Percentiles rank a stretch among this genome's conserved stretches.
Evolutionary conservation across 2,888 invertebrate genomes (phyloP).

Genomic region (Sphinx pinastri): DNA sequence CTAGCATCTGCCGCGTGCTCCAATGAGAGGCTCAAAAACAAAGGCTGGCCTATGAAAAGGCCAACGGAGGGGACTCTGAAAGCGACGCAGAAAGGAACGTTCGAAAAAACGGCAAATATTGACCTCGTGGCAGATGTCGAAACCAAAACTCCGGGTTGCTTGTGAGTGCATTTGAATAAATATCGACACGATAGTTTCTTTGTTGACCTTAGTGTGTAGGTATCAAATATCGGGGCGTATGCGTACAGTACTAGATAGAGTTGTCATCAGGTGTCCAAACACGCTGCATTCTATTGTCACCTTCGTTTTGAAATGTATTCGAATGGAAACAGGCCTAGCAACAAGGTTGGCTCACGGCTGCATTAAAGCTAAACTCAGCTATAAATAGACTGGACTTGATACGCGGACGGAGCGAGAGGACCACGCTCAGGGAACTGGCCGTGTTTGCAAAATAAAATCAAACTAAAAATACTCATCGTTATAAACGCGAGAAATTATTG

Average conservation of each 20-base stretch:
- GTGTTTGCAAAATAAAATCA: slow-evolving; percentile 47
- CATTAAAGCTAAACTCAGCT: slow-evolving; percentile 30
- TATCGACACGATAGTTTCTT: slow-evolving; percentile 74
- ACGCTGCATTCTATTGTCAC: slow-evolving; percentile 33
- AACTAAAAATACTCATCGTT: slow-evolving; percentile 56
- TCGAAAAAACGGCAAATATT: slow-evolving; percentile 77
- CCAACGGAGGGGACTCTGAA: slow-evolving; percentile 52
- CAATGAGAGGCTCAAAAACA: slow-evolving; percentile 44
- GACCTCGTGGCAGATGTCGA: slow-evolving; percentile 82
- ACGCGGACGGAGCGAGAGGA: slow-evolving; percentile 16
- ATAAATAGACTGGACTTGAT: slow-evolving; percentile 33
- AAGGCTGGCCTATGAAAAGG: slow-evolving; percentile 51
- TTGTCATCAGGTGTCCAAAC: slow-evolving; percentile 74
- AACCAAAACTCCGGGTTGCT: slow-evolving; percentile 73
- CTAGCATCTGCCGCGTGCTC: slow-evolving; percentile 41
- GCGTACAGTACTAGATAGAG: slow-evolving; percentile 57
- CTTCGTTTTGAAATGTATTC: slow-evolving; percentile 4
- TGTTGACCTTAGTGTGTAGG: slow-evolving; percentile 76
- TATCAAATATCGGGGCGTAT: slow-evolving; percentile 70
- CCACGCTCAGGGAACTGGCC: slow-evolving; percentile 18
- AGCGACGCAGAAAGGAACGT: slow-evolving; percentile 61
- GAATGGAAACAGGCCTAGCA: slow-evolving; percentile 19
- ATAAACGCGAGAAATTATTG: slow-evolving; percentile 60
- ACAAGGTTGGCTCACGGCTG: slow-evolving; percentile 30
- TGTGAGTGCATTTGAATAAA: slow-evolving; percentile 82